Conservation (phyloP, 2,113 vertebrate genomes). For the Sprattus sprattus region DNA sequence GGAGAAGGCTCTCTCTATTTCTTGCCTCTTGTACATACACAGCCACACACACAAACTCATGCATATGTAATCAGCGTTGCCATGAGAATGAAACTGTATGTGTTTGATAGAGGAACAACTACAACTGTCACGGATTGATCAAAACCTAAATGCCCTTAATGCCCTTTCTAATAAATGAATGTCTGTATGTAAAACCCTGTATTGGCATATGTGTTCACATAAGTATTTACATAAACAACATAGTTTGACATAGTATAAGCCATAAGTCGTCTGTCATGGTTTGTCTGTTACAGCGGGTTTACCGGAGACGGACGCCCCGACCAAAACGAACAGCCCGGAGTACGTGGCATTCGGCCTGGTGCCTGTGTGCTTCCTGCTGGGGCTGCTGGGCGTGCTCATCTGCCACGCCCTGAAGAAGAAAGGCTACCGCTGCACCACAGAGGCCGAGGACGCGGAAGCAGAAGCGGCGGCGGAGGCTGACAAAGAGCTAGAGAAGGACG, state of each 20-base stretch:
- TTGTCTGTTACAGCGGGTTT: not conserved
- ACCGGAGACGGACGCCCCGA: not conserved
- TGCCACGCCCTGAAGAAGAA: conserved; percentile 91
- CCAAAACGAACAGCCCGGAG: conserved; percentile 56
- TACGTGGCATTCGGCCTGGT: conserved; percentile 82
- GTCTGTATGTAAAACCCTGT: no score
- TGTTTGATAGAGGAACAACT: not conserved
- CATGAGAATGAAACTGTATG: not conserved
- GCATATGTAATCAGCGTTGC: not conserved
- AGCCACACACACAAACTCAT: not conserved
- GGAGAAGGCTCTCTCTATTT: not conserved
- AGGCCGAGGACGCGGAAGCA: conserved; percentile 74
- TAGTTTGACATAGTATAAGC: not conserved
- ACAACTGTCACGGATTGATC: not conserved
- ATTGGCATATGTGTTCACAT: not conserved
- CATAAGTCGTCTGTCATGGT: not conserved
- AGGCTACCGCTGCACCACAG: conserved; percentile 93
- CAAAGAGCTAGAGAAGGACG: conserved; percentile 69
- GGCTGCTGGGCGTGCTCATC: conserved; percentile 88
- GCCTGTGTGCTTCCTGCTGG: conserved; percentile 88
- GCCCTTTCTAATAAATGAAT: not conserved
- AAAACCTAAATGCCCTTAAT: not conserved
- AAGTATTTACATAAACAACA: not conserved
- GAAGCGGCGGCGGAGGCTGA: conserved; percentile 55
- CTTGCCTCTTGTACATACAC: not conserved